These are phyloP conservation scores for Sebastiscus albofasciatus DNA, from an alignment of 2,797 vertebrate species.

Conservation along the genomic window DNA sequence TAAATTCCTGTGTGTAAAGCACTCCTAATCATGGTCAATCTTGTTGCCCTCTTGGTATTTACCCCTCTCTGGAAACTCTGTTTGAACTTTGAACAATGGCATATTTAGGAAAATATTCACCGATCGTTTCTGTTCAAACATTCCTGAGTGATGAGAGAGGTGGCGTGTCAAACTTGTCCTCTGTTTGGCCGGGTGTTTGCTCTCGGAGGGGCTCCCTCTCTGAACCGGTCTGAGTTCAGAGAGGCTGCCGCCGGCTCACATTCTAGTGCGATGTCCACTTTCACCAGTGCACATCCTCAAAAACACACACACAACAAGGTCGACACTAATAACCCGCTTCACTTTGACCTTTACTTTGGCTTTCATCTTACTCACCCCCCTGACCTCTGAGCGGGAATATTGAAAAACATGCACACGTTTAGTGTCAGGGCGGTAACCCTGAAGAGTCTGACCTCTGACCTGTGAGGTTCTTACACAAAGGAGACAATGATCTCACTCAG, in stretches of 20 bases:
- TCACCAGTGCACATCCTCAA: slow-evolving; percentile 4
- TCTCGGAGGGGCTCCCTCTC: slow-evolving; percentile 34
- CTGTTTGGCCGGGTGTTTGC: slow-evolving; percentile 38
- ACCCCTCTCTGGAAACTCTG: slow-evolving; percentile 14
- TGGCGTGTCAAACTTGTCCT: slow-evolving; percentile 18
- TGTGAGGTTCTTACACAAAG: slow-evolving; percentile 7
- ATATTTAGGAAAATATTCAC: slow-evolving; percentile 40
- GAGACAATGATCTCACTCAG: slow-evolving; percentile 6
- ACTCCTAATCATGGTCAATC: not conserved
- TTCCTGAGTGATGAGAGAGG: slow-evolving; percentile 46
- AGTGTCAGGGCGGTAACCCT: slow-evolving; percentile 18
- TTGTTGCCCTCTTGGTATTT: not conserved
- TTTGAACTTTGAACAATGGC: slow-evolving; percentile 39
- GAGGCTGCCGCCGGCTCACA: slow-evolving; percentile 27
- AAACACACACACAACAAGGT: slow-evolving; percentile 4
- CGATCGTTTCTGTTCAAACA: slow-evolving; percentile 39
- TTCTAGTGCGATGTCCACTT: slow-evolving; percentile 25
- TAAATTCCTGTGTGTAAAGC: not conserved
- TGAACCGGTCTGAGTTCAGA: slow-evolving; percentile 27
- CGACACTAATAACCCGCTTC: slow-evolving; percentile 15
- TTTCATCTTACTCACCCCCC: slow-evolving; percentile 41
- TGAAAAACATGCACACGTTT: slow-evolving; percentile 40
- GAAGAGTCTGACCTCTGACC: slow-evolving; percentile 41
- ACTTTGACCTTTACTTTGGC: slow-evolving; percentile 39
- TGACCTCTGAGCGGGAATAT: slow-evolving; percentile 31